Base-by-base conservation (phyloP, 1,140 invertebrate species). In the Drosophila ficusphila region DNA sequence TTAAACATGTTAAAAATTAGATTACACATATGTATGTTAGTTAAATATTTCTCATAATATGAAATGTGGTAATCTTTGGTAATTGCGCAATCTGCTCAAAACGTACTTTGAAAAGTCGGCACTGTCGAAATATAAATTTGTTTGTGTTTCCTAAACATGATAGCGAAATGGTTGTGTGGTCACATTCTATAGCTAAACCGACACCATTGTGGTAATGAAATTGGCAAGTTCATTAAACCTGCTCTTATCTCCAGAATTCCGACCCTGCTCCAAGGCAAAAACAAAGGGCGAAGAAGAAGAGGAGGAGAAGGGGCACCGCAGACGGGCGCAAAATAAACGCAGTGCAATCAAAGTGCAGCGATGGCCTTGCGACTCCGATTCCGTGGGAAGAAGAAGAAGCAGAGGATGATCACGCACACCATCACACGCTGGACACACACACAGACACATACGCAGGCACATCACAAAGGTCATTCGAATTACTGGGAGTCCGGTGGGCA, bases 141-240 rank as follows among this genome's bases (percentile, higher is more conserved):
- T 31, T n/a, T 31, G 4, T n/a, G 3, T 6, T n/a, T 41, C 11
- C 2, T 19, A 5, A n/a, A 41, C n/a, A 1, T n/a, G 18, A n/a
- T 7, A 12, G 7, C 31, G 27, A n/a, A 4, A 23, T 2, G 2
- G 5, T 34, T 14, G 12, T 34, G 4, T 2, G 14, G 3, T 19
- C 2, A 2, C 1, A 19, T 38, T 25, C 16, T 8, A 34, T 6
- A 18, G 14, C 49, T 64, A 19, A 19, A 53, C 34, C 23, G 46
- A 62, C 54, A 72, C 18, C 18, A 62, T 38, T 62, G 44, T 21
- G 75, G 67, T 58, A 72, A 62, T 72, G 47, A 73, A 81, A 81
- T 83, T 82, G 54, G 78, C 79, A 69, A 81, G 78, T 81, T 81
- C 78, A 69, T 69, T 81, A 81, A 83, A 81, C 78, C 61, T 70